These are phyloP conservation scores for Phrynosoma blainvillii DNA, from an alignment of 2,113 vertebrate species.

Conservation along the genomic window DNA sequence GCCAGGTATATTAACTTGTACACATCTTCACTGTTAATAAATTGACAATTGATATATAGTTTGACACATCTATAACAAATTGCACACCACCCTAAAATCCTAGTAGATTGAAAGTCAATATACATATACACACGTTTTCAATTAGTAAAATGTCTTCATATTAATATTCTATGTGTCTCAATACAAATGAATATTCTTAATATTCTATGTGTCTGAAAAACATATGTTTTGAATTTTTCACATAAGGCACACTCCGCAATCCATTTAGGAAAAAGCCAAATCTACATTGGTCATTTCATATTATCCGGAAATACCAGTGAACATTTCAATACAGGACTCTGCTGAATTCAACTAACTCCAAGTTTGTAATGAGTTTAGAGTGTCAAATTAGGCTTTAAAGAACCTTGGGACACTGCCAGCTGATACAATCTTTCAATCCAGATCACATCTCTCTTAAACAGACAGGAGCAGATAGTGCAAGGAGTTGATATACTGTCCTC, in stretches of 20 bases:
- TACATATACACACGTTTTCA: not conserved
- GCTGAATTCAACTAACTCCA: not conserved
- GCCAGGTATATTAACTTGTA: too few species aligned
- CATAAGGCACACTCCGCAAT: too few species aligned
- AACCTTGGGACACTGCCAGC: not conserved
- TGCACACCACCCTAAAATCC: not conserved
- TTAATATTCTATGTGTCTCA: not conserved
- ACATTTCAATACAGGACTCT: not conserved
- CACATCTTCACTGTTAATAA: too few species aligned
- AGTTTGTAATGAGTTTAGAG: not conserved
- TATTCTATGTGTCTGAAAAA: not conserved
- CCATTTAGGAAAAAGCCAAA: too few species aligned
- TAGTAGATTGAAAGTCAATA: not conserved
- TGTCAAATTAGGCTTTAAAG: not conserved
- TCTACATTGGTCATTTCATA: not conserved
- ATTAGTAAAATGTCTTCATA: not conserved
- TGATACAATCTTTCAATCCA: not conserved
- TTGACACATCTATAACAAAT: not conserved
- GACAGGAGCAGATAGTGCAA: not conserved
- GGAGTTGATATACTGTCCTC: not conserved
- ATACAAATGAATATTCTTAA: not conserved
- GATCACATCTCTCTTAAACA: not conserved
- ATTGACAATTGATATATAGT: too few species aligned
- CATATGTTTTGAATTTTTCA: not conserved
- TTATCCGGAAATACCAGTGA: not conserved